Conservation (phyloP, 1,140 invertebrate genomes). For the Chionoecetes opilio region DNA sequence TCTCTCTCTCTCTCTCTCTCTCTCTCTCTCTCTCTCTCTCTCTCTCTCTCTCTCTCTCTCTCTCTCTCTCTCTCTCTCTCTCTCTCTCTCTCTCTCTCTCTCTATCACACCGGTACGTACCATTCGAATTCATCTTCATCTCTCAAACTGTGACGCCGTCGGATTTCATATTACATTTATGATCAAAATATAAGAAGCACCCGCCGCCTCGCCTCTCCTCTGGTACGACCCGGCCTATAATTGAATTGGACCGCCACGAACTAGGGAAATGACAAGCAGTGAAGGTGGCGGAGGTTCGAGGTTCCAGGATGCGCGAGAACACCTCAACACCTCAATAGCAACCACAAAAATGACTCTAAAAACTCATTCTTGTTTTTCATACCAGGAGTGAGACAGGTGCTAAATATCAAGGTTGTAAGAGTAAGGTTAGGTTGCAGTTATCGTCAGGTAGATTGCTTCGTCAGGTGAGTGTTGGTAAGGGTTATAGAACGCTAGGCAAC, state of each 20-base stretch:
- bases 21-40: background rate
- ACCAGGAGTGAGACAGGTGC: too few species aligned
- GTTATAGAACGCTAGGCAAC: too few species aligned
- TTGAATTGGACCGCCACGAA: conserved; percentile 79
- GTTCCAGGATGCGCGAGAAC: conserved; percentile 55
- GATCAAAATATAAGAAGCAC: conserved; percentile 74
- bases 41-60: conserved; percentile 18
- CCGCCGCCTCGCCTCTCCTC: conserved; percentile 54
- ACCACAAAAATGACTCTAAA: too few species aligned
- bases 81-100: conserved; percentile 18
- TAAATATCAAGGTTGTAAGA: too few species aligned
- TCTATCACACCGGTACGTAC: background rate
- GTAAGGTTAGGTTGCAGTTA: too few species aligned
- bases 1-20: background rate
- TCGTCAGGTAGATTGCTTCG: too few species aligned
- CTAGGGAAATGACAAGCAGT: conserved; percentile 78
- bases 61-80: conserved; percentile 45
- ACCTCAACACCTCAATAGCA: too few species aligned
- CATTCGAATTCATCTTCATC: background rate
- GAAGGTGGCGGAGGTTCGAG: conserved; percentile 65
- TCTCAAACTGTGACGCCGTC: conserved; percentile 48
- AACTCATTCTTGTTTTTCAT: too few species aligned
- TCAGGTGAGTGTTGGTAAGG: too few species aligned
- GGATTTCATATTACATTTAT: conserved; percentile 72
- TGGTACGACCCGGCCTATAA: conserved; percentile 74